Conservation (phyloP, 1,140 invertebrate genomes). For the Dreissena polymorpha region DNA sequence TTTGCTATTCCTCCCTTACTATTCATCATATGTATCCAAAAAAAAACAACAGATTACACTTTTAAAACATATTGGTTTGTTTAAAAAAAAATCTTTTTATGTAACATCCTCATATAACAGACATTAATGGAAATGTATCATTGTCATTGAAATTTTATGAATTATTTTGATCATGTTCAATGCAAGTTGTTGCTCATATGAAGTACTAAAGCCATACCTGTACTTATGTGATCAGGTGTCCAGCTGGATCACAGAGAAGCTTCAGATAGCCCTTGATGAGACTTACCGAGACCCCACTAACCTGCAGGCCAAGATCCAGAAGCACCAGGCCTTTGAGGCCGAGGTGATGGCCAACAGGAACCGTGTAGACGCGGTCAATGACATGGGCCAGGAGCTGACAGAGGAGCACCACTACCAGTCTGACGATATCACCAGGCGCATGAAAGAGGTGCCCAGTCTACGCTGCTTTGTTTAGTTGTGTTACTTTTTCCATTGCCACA, state of each 20-base stretch:
- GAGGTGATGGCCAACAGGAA: conserved; percentile 82
- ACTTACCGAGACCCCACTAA: conserved; percentile 88
- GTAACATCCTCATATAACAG: too few relatives aligned
- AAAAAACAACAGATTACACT: too few relatives aligned
- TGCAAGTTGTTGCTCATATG: too few relatives aligned
- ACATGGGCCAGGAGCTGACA: conserved; percentile 84
- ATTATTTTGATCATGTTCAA: too few relatives aligned
- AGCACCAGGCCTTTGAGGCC: conserved; percentile 96
- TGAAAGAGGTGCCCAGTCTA: not conserved
- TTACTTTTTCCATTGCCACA: too few relatives aligned
- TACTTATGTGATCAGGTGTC: conserved; percentile 81
- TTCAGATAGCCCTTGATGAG: conserved; percentile 99
- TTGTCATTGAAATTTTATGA: too few relatives aligned
- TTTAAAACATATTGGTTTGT: too few relatives aligned
- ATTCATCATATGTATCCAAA: not conserved
- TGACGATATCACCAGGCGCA: not conserved
- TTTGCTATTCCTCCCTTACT: not conserved
- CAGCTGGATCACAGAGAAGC: conserved; percentile 99
- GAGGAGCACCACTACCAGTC: conserved; percentile 87
- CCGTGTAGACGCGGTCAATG: conserved; percentile 95
- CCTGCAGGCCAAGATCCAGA: conserved; percentile 94
- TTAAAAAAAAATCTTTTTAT: too few relatives aligned
- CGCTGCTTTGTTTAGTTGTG: too few relatives aligned
- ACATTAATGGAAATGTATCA: too few relatives aligned
- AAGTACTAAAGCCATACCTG: too few relatives aligned